Percentiles rank a stretch among this genome's conserved stretches.
phyloP scores from a whole-genome alignment of 2,113 vertebrate genomes.

The Opisthocomus hoazin region DNA sequence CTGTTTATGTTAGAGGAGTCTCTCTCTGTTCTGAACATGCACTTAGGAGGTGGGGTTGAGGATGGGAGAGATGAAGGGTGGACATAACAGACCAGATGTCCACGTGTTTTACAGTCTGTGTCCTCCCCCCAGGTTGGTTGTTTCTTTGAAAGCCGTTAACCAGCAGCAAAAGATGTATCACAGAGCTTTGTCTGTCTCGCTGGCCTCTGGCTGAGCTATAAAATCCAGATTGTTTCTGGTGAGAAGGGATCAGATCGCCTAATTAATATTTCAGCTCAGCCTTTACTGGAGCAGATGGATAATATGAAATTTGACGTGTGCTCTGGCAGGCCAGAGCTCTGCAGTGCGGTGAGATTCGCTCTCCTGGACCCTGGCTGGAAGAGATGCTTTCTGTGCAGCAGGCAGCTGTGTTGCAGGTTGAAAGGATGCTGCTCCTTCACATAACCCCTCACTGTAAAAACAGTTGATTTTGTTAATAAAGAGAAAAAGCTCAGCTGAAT shows the following conservation, averaged over 20 bases:
- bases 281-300: conserved; percentile 36
- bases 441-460: not conserved
- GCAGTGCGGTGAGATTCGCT: not conserved
- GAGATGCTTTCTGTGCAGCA: not conserved
- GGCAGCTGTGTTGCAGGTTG: not conserved
- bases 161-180: conserved; percentile 38
- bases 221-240: conserved; percentile 54
- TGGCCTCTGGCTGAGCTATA: conserved; percentile 30
- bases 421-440: not conserved
- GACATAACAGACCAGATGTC: not conserved
- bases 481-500: not conserved
- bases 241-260: conserved; percentile 44
- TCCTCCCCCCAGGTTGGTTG: not conserved
- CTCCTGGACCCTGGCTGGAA: not conserved
- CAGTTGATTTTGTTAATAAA: not conserved
- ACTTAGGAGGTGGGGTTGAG: not conserved
- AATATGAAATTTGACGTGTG: not conserved
- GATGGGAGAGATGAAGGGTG: not conserved
- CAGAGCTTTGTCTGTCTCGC: conserved; percentile 30
- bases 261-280: conserved; percentile 52
- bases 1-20: conserved; percentile 1
- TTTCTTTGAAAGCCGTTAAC: conserved; percentile 35
- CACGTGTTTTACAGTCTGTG: not conserved
- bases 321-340: not conserved
- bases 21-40: not conserved